Conservation (phyloP, 1,140 invertebrate genomes). For the Halesus radiatus region DNA sequence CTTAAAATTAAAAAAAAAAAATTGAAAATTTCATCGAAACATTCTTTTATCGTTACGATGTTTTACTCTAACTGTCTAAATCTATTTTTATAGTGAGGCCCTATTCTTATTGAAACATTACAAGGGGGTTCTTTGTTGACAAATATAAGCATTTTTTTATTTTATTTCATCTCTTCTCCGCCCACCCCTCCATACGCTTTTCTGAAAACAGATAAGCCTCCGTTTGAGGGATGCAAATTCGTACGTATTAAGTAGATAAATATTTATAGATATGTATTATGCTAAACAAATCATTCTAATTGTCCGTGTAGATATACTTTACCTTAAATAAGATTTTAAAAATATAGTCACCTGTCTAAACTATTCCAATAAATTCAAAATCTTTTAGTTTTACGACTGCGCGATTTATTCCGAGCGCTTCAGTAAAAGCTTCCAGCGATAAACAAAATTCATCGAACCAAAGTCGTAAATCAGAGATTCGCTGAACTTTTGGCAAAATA, state of each 20-base stretch:
- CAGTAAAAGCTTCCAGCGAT: slow-evolving; percentile 55
- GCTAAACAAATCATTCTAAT: no score
- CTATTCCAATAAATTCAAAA: slow-evolving; percentile 5
- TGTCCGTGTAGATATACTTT: background rate
- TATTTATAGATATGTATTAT: no score
- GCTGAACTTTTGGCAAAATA: slow-evolving; percentile 44
- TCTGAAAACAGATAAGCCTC: background rate
- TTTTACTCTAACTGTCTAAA: no score
- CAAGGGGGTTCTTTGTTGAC: no score
- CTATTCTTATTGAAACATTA: no score
- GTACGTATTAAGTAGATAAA: background rate
- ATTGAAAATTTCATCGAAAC: no score
- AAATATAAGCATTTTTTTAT: no score
- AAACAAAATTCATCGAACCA: slow-evolving; percentile 41
- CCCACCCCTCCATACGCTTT: no score
- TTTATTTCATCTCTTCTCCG: no score
- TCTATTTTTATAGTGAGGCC: no score
- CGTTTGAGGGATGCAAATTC: background rate
- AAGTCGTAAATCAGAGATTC: slow-evolving; percentile 18
- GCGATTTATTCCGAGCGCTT: slow-evolving; percentile 22
- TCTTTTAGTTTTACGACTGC: slow-evolving; percentile 25
- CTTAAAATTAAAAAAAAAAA: no score
- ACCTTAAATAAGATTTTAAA: background rate
- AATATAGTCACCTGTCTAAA: slow-evolving; percentile 2
- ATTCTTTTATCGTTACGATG: no score